Conservation (phyloP, 2,113 vertebrate species). For the Paramormyrops kingsleyae region DNA sequence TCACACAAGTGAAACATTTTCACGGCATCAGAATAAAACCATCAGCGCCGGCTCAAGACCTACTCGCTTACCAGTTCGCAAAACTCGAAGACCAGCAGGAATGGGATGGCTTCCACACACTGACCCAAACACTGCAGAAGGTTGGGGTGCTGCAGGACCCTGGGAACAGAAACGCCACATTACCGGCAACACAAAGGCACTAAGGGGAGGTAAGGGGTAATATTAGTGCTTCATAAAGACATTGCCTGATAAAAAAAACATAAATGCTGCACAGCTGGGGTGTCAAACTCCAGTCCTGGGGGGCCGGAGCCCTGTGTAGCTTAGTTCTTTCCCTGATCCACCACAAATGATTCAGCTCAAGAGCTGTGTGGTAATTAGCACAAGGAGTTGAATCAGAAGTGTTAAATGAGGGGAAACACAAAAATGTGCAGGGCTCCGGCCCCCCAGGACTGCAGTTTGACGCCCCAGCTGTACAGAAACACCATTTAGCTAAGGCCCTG, state of each 20-base stretch:
- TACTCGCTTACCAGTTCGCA: slow-evolving; percentile 84
- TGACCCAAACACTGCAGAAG: slow-evolving; percentile 89
- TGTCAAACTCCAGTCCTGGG: no score
- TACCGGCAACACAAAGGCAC: neutral
- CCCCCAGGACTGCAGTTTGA: no score
- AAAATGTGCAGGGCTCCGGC: no score
- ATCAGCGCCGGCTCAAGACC: no score
- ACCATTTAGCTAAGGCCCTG: neutral
- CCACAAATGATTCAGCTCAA: no score
- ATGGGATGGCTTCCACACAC: slow-evolving; percentile 89
- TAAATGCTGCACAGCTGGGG: neutral
- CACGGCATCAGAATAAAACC: neutral
- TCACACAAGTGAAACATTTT: neutral
- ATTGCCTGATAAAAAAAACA: neutral
- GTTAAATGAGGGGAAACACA: no score
- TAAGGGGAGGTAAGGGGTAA: neutral
- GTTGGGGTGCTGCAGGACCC: slow-evolving; percentile 82
- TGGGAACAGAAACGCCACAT: slow-evolving; percentile 29
- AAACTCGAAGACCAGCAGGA: slow-evolving; percentile 89
- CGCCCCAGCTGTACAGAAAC: neutral
- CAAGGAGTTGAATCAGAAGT: no score
- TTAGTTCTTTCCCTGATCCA: no score
- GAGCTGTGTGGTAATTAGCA: no score
- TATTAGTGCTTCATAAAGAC: neutral
- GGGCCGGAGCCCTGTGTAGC: no score